Conservation (phyloP, 2,888 invertebrate species). For the Zele albiditarsus region DNA sequence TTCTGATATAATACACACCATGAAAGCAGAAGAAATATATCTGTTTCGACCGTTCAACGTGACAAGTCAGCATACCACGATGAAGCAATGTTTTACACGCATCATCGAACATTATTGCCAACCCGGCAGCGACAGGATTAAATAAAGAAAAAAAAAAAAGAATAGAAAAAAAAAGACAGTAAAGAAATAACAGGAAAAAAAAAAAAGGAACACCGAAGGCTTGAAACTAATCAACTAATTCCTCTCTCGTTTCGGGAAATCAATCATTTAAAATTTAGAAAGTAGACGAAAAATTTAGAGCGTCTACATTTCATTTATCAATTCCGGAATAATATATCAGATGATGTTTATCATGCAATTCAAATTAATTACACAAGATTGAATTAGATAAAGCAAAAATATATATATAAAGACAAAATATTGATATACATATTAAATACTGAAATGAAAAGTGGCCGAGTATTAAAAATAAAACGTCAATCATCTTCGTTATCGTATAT, state of each 20-base stretch:
- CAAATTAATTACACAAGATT: constrained; percentile 1
- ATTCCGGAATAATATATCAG: not conserved
- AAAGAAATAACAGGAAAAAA: constrained; percentile 32
- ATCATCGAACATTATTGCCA: constrained; percentile 69
- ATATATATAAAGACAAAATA: not conserved
- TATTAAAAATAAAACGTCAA: constrained; percentile 19
- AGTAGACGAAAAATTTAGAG: constrained; percentile 51
- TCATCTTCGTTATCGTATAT: constrained; percentile 33
- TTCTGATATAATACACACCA: not conserved
- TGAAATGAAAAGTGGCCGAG: constrained; percentile 8
- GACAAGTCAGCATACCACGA: constrained; percentile 45
- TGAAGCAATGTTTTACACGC: constrained; percentile 67
- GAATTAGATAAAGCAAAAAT: not conserved
- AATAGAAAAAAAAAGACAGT: constrained; percentile 11
- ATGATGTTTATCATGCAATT: too few relatives aligned
- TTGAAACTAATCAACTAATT: constrained; percentile 63
- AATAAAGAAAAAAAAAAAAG: constrained; percentile 36
- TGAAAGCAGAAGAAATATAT: constrained; percentile 16
- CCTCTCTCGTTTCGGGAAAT: constrained; percentile 57
- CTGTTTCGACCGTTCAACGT: constrained; percentile 35
- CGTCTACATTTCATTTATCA: constrained; percentile 19
- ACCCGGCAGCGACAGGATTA: constrained; percentile 47
- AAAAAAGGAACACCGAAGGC: constrained; percentile 12
- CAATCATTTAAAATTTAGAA: constrained; percentile 64
- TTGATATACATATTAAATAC: constrained; percentile 7